Percentiles rank a stretch among this genome's conserved stretches.
phyloP scores from a whole-genome alignment of 2,888 invertebrate species.

The Monoplex corrugatus region DNA sequence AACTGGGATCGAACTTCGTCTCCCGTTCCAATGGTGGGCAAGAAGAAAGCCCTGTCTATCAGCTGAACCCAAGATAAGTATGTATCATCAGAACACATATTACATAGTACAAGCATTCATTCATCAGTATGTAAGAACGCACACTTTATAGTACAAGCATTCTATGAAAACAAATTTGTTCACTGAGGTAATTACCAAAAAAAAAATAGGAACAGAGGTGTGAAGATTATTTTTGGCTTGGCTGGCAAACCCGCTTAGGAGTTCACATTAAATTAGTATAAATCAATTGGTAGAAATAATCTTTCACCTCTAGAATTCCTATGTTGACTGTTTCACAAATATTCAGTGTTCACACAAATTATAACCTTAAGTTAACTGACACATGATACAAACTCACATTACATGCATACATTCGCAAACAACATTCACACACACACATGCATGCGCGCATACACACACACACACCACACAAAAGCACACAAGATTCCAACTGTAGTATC shows the following conservation, averaged over 20 bases:
- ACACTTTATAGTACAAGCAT: neutral
- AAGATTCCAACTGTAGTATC: neutral
- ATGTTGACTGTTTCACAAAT: neutral
- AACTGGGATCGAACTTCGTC: conserved; percentile 88
- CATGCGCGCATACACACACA: neutral
- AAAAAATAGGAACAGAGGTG: neutral
- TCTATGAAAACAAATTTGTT: too few species aligned
- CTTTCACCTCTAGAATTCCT: conserved; percentile 32
- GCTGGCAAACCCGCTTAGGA: conserved; percentile 2
- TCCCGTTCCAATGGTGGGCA: conserved; percentile 89
- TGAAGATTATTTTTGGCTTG: neutral
- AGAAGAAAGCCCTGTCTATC: conserved; percentile 89
- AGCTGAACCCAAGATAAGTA: conserved; percentile 81
- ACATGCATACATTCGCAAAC: neutral
- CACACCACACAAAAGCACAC: neutral
- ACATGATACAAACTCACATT: neutral
- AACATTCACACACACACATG: neutral
- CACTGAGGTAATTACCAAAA: neutral
- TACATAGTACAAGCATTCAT: neutral
- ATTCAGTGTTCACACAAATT: neutral
- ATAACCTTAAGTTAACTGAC: neutral
- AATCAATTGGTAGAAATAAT: neutral
- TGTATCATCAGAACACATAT: neutral
- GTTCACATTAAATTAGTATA: neutral
- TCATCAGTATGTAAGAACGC: neutral